phyloP scores from a whole-genome alignment of 2,797 vertebrate genomes.

The Onychomys torridus region DNA sequence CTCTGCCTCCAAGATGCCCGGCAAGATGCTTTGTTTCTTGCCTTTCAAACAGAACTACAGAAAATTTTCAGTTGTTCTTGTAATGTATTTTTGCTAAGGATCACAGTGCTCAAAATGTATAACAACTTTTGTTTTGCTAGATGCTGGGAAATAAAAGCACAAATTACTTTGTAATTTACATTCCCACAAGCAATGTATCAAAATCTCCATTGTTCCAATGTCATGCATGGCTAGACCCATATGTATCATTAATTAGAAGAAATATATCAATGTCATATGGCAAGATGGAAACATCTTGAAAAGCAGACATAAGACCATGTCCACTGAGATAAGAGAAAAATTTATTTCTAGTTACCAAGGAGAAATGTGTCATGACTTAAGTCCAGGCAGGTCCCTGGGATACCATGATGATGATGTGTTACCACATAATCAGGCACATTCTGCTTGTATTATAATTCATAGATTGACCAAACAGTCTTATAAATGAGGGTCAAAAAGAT shows the following conservation, averaged over 20 bases:
- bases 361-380: neutral
- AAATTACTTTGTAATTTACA: constrained; percentile 61
- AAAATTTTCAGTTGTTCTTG: neutral
- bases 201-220: constrained; percentile 21
- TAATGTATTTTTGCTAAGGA: neutral
- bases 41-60: neutral
- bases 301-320: neutral
- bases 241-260: constrained; percentile 15
- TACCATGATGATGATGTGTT: neutral
- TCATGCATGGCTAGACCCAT: constrained; percentile 52
- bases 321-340: neutral
- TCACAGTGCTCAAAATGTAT: neutral
- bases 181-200: constrained; percentile 3
- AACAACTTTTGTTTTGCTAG: constrained; percentile 34
- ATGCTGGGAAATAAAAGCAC: neutral
- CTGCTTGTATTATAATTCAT: neutral
- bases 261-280: constrained; percentile 71
- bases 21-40: neutral
- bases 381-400: neutral
- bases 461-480: neutral
- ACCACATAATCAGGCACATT: neutral
- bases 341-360: neutral
- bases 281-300: constrained; percentile 39
- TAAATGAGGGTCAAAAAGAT: neutral
- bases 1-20: too few species aligned